Conservation (phyloP, 2,113 vertebrate genomes). For the Syngnathus typhle region DNA sequence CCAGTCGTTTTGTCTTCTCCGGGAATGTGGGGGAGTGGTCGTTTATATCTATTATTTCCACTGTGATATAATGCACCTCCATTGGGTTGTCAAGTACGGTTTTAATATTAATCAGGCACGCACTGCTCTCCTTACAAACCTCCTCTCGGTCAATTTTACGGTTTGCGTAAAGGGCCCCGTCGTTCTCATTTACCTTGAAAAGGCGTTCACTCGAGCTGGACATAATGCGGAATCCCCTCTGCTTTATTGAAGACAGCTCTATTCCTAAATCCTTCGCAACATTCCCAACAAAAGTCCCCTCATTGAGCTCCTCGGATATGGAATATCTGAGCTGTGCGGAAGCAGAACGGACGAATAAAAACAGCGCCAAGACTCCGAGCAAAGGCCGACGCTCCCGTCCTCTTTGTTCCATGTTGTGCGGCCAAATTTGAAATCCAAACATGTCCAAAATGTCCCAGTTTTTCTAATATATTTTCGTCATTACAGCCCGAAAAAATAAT, state of each 20-base stretch:
- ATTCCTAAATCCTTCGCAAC: conserved; percentile 66
- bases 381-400: conserved; percentile 11
- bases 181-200: conserved; percentile 60
- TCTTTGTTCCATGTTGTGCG: conserved; percentile 42
- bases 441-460: neutral
- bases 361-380: neutral
- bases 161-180: conserved; percentile 52
- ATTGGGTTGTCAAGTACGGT: conserved; percentile 64
- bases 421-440: conserved; percentile 2
- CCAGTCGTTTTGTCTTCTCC: conserved; percentile 48
- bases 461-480: neutral
- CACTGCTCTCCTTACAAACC: conserved; percentile 47
- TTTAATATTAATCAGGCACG: conserved; percentile 65
- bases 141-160: conserved; percentile 58
- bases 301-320: conserved; percentile 50
- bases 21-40: conserved; percentile 55
- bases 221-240: conserved; percentile 61
- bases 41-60: conserved; percentile 67
- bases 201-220: conserved; percentile 45
- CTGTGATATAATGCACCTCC: conserved; percentile 64
- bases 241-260: conserved; percentile 40
- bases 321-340: conserved; percentile 47
- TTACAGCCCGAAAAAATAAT: neutral
- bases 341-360: conserved; percentile 18
- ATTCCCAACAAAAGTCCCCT: conserved; percentile 60